Percentiles rank a stretch among this genome's conserved stretches.
phyloP scores from a whole-genome alignment of 2,888 invertebrate species.

The Mesoligia furuncula region DNA sequence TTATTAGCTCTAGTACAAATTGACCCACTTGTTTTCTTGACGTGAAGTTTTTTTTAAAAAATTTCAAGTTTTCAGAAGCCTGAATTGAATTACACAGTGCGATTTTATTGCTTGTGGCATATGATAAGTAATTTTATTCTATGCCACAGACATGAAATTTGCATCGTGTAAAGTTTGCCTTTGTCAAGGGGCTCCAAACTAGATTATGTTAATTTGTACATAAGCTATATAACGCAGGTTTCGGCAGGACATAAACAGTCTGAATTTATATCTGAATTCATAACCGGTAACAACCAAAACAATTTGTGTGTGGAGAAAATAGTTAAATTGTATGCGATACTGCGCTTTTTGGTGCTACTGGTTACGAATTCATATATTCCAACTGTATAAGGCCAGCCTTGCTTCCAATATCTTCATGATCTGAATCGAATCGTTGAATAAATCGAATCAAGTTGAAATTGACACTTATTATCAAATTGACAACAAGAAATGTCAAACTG shows the following conservation, averaged over 20 bases:
- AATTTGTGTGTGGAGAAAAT: background rate
- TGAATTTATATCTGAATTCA: background rate
- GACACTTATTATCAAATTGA: background rate
- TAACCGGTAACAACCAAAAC: background rate
- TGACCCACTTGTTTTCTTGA: background rate
- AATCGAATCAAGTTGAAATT: background rate
- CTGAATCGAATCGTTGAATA: background rate
- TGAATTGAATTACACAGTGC: background rate
- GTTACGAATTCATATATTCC: slow-evolving; percentile 7
- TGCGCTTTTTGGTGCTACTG: background rate
- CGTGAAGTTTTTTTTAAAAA: background rate
- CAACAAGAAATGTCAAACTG: background rate
- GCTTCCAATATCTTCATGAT: slow-evolving; percentile 2
- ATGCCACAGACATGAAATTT: background rate
- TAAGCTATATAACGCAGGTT: background rate
- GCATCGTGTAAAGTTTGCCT: background rate
- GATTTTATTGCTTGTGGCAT: background rate
- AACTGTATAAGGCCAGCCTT: background rate
- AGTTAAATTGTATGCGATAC: background rate
- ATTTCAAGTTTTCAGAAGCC: too few species aligned
- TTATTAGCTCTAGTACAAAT: background rate
- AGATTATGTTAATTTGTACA: background rate
- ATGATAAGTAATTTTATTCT: background rate
- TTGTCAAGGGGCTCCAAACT: too few species aligned
- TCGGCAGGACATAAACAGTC: background rate